Conservation (phyloP, 2,888 invertebrate genomes). For the Megaustenia siamemsis region DNA sequence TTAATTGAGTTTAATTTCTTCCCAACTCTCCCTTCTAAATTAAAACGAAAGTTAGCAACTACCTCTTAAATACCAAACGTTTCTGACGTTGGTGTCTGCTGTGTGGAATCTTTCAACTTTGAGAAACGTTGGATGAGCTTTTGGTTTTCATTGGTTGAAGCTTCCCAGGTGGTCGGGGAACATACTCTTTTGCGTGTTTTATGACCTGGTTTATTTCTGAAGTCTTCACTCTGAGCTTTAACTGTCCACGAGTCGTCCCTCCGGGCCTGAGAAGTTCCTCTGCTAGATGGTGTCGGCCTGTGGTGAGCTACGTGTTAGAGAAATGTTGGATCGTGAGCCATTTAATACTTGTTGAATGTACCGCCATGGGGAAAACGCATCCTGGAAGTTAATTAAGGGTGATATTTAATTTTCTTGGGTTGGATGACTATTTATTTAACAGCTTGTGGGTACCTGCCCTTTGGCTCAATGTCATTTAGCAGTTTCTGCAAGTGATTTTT, state of each 20-base stretch:
- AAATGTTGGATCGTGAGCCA: no score
- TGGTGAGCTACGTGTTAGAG: no score
- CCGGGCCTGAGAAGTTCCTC: not conserved
- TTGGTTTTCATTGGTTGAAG: conserved; percentile 31
- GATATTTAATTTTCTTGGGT: no score
- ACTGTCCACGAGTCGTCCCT: not conserved
- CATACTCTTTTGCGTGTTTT: conserved; percentile 25
- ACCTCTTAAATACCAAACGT: not conserved
- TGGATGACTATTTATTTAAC: no score
- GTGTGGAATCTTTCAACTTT: not conserved
- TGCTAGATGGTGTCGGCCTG: not conserved
- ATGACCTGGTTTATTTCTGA: conserved; percentile 29
- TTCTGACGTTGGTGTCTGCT: not conserved
- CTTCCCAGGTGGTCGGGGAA: conserved; percentile 9
- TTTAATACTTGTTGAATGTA: no score
- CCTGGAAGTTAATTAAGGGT: no score
- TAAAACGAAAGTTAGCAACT: not conserved
- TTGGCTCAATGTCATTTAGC: no score
- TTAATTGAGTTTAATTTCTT: no score
- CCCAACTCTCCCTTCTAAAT: not conserved
- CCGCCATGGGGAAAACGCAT: no score
- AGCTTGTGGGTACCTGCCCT: no score
- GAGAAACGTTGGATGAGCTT: not conserved
- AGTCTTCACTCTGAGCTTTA: conserved; percentile 24
- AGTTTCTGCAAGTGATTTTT: no score